Base-by-base conservation (phyloP, 2,888 invertebrate species). In the Rhagophthalmus giganteus region DNA sequence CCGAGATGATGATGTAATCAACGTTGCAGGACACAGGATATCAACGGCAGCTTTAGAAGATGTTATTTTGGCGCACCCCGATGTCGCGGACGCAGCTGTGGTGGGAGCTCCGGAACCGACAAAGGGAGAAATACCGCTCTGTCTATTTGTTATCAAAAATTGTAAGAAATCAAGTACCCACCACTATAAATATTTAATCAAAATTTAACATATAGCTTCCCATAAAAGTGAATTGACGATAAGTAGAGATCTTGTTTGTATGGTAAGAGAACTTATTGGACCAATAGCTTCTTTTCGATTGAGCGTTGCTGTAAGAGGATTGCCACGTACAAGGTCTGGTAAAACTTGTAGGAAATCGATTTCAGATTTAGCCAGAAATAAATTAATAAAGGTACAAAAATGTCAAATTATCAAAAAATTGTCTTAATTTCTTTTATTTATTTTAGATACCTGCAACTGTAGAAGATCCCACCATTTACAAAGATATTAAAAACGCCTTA, bases 1-100 rank as follows among this genome's bases (percentile, higher is more conserved):
- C 0, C 79, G 96, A 20, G 93, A 91, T 51, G 96, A 96, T 75
- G 96, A 96, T 74, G 89, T 94, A 51, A 95, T 96, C 64, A 96
- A 96, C 71, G 95, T 96, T 1, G 92, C 96, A 0, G 96, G 95
- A 0, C 95, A 95, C 72, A 79, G 95, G 39, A 78, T 96, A 28
- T 93, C 94, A 0, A 93, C 94, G 0, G 86, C 90, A 0, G 90
- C 92, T 0, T 74, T 96, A 2, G 96, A 96, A 72, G 94, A 96
- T 72, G 93, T 94, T 0, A 85, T 94, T 7, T 73, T 94, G 28
- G 81, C 88, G n/a, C 93, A 94, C 77, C 85, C 87, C 0, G 86
- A 90, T 57, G 81, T 96, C 0, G 86, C 85, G 0, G 95, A 95
- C 67, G 89, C 90, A 0, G 88, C 91, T 0, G 95, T 96, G 0